A percentile compares a stretch with the other conserved stretches of the same genome.
phyloP scores from a whole-genome alignment of 2,797 vertebrate species.

The Eulemur albifrons region DNA sequence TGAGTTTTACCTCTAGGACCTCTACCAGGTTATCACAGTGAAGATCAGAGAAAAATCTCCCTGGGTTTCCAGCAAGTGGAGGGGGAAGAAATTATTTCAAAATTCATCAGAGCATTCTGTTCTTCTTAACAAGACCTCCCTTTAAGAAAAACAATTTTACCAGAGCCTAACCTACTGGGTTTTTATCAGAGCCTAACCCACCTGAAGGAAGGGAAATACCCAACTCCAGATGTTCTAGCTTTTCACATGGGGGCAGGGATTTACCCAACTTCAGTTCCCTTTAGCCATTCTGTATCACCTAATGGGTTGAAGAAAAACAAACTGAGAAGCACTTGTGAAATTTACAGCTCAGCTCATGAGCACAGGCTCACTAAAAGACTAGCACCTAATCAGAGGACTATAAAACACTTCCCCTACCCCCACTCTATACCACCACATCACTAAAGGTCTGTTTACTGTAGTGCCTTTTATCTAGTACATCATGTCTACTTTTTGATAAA shows the following conservation, averaged over 20 bases:
- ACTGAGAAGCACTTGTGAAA: background rate
- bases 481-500: background rate
- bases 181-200: background rate
- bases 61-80: background rate
- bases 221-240: background rate
- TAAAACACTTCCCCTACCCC: background rate
- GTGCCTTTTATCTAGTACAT: background rate
- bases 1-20: background rate
- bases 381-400: background rate
- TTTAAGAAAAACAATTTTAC: background rate
- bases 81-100: background rate
- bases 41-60: background rate
- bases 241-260: background rate
- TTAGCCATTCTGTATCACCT: background rate
- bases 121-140: background rate
- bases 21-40: background rate
- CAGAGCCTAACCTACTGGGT: background rate
- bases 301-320: background rate
- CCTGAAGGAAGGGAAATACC: background rate
- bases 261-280: background rate
- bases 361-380: background rate
- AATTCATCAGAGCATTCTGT: background rate
- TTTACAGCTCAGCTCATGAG: background rate
- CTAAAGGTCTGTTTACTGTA: background rate
- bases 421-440: background rate